Percentiles rank a stretch among this genome's conserved stretches.
Evolutionary conservation across 2,888 invertebrate genomes (phyloP).

Genomic region (Oscheius onirici): DNA sequence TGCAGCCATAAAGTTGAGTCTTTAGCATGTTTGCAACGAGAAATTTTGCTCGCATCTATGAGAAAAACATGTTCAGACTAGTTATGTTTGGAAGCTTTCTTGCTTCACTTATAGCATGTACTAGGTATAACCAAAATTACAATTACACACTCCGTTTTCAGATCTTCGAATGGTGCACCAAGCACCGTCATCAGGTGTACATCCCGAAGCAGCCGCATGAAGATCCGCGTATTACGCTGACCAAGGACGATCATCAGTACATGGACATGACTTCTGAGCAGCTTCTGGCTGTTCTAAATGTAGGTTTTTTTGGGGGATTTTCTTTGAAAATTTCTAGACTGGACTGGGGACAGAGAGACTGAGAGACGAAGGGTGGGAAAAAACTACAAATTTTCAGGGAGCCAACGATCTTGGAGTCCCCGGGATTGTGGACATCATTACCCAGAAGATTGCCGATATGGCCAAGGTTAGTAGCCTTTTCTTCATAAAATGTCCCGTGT

Average conservation of each 20-base stretch:
- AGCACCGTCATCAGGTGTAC: slow-evolving; percentile 16
- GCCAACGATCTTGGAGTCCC: slow-evolving; percentile 7
- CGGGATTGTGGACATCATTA: slow-evolving; percentile 17
- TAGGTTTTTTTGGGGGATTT: not conserved
- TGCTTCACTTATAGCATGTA: not conserved
- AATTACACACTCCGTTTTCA: not conserved
- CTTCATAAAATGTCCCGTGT: too few species aligned
- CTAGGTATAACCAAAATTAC: not conserved
- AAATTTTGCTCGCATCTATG: not conserved
- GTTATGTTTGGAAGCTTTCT: not conserved
- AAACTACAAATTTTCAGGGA: too few species aligned
- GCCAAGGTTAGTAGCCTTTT: not conserved
- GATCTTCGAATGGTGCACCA: slow-evolving; percentile 15
- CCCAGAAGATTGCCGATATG: slow-evolving; percentile 20
- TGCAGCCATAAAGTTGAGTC: not conserved
- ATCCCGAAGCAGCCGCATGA: slow-evolving; percentile 14
- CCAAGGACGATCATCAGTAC: slow-evolving; percentile 2
- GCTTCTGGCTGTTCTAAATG: slow-evolving; percentile 4
- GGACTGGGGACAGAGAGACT: too few species aligned
- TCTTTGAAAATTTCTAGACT: too few species aligned
- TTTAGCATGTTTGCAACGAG: not conserved
- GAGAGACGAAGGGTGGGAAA: too few species aligned
- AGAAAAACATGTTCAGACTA: too few species aligned
- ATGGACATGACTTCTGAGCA: slow-evolving; percentile 26
- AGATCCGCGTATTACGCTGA: slow-evolving; percentile 11